phyloP scores from a whole-genome alignment of 2,888 invertebrate genomes.

The Orthosia gothica region DNA sequence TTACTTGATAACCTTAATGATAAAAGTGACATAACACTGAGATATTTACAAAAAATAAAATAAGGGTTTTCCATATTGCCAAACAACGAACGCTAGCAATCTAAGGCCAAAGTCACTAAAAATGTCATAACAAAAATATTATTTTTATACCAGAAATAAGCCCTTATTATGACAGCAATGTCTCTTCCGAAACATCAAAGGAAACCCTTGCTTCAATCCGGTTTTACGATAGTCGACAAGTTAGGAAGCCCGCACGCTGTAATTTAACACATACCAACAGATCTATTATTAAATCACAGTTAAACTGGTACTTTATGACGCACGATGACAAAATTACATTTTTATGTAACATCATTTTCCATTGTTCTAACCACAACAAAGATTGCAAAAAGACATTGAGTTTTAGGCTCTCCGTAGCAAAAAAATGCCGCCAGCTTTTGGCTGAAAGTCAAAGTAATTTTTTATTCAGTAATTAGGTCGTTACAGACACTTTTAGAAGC shows the following conservation, averaged over 20 bases:
- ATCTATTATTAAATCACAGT: slow-evolving; percentile 23
- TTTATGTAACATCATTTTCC: slow-evolving; percentile 7
- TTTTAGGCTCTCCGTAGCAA: slow-evolving; percentile 23
- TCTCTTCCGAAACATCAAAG: slow-evolving; percentile 33
- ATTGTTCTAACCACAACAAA: slow-evolving; percentile 35
- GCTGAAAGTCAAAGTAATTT: slow-evolving; percentile 52
- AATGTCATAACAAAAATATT: slow-evolving; percentile 10
- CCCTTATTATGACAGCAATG: slow-evolving; percentile 29
- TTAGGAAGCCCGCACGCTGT: slow-evolving; percentile 39
- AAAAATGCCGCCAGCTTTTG: slow-evolving; percentile 42
- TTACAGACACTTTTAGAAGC: slow-evolving; percentile 47
- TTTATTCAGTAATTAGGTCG: slow-evolving; percentile 60
- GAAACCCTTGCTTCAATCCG: slow-evolving; percentile 31
- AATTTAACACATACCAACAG: slow-evolving; percentile 17
- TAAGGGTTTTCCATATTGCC: background rate
- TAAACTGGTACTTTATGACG: slow-evolving; percentile 22
- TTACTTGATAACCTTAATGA: too few relatives aligned
- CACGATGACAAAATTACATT: slow-evolving; percentile 13
- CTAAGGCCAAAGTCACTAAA: background rate
- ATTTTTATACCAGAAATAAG: slow-evolving; percentile 20
- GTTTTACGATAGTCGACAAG: slow-evolving; percentile 37
- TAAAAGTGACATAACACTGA: too few relatives aligned
- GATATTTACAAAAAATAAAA: background rate
- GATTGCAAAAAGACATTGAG: slow-evolving; percentile 33
- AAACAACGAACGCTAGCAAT: background rate